Evolutionary conservation across 2,797 vertebrate species (phyloP), one percentile per base, ranked within the genome.

Genomic region (Ataeniobius toweri): DNA sequence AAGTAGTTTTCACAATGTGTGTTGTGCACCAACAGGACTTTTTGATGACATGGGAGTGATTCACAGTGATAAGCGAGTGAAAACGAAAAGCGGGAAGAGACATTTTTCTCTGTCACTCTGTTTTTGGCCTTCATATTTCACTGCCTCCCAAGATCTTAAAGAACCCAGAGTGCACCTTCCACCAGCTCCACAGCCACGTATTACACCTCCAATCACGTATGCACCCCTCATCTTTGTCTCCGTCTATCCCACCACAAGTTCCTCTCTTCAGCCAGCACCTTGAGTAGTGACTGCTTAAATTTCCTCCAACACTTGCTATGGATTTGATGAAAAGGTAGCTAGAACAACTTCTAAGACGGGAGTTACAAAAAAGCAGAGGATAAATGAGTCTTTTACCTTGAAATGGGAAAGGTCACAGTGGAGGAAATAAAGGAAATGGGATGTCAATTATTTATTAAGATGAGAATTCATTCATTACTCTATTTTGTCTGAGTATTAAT

Each of bases 51-150:
- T 39, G 0, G 44, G 61, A 71, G 83, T 82, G 91, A 93, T 89
- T 88, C 73, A 46, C 71, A n/a, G 75, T 75, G 87, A 93, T 86
- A 86, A 89, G 80, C 4, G 12, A 73, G 70, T 46, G 80, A 61
- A 55, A 88, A 71, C 20, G 2, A 50, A 55, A 75, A 59, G 13
- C 7, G 63, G 74, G 56, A 41, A 24, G 44, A 68, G 81, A 75
- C 80, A 87, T 92, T 89, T 90, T 89, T 93, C 88, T 87, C 80
- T 91, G 88, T 92, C 90, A 86, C 80, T 85, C 83, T 80, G 82
- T 85, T 90, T 89, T 78, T 53, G 56, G 79, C 75, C 67, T 85
- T 92, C 84, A 92, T 94, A 86, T 91, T 90, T 93, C 88, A 93
- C 70, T 44, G 65, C 79, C 77, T 82, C 41, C 4, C 1, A 0